Percentiles rank a stretch among this genome's conserved stretches.
Conservation (phyloP, 2,888 invertebrate species). For the Ichneumoninae sp. region DNA sequence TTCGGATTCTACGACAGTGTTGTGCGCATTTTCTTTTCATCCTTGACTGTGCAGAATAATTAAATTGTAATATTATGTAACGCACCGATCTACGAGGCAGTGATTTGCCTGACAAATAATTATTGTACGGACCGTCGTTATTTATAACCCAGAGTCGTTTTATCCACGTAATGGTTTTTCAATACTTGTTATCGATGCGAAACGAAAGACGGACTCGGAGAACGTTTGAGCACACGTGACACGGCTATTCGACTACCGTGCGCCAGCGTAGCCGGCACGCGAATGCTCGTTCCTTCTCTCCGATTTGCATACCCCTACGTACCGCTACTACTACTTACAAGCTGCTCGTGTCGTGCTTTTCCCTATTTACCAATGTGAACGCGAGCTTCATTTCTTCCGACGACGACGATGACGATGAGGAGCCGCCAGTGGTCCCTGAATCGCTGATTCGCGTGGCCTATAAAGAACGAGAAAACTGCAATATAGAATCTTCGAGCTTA, state of each 20-base stretch:
- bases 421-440: not conserved
- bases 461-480: slow-evolving; percentile 25
- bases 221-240: slow-evolving; percentile 21
- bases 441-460: slow-evolving; percentile 26
- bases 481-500: not conserved
- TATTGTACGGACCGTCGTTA: not conserved
- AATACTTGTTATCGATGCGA: slow-evolving; percentile 19
- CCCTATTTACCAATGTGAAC: slow-evolving; percentile 40
- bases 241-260: slow-evolving; percentile 53
- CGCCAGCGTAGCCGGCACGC: slow-evolving; percentile 67
- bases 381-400: not conserved
- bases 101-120: not conserved
- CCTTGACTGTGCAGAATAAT: slow-evolving; percentile 1
- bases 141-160: not conserved
- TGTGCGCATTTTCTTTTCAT: not conserved
- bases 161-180: slow-evolving; percentile 6
- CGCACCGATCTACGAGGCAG: not conserved
- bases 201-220: not conserved
- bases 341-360: slow-evolving; percentile 24
- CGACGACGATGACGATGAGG: not conserved
- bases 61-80: slow-evolving; percentile 8
- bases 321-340: slow-evolving; percentile 20
- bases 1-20: not conserved
- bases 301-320: slow-evolving; percentile 56
- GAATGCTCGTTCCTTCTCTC: slow-evolving; percentile 61